A percentile compares a stretch with the other conserved stretches of the same genome.
Conservation (phyloP, 2,888 invertebrate species). For the Campaea margaritaria region DNA sequence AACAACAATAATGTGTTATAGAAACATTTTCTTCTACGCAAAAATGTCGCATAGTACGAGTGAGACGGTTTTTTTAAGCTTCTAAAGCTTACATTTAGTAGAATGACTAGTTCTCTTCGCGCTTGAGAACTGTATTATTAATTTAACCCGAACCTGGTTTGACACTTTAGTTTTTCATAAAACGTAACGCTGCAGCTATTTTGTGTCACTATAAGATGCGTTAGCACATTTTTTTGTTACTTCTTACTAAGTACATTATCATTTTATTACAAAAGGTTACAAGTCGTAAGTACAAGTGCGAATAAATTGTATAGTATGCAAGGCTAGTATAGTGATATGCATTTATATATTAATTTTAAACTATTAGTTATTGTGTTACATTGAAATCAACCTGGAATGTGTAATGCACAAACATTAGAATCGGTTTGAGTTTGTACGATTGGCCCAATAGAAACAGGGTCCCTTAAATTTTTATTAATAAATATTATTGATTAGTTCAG, state of each 20-base stretch:
- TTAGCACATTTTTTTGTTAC: slow-evolving; percentile 23
- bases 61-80: no score
- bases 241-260: slow-evolving; percentile 46
- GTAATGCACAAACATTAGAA: slow-evolving; percentile 28
- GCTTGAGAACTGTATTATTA: no score
- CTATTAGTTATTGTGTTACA: slow-evolving; percentile 42
- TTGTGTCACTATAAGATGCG: background rate
- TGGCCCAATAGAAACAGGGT: slow-evolving; percentile 9
- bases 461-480: no score
- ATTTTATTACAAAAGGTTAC: slow-evolving; percentile 50
- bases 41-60: no score
- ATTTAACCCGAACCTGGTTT: no score
- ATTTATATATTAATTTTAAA: slow-evolving; percentile 49
- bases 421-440: slow-evolving; percentile 24
- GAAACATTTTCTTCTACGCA: no score
- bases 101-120: no score
- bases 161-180: background rate
- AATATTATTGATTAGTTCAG: no score
- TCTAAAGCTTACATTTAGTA: no score
- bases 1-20: no score
- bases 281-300: slow-evolving; percentile 62
- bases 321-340: slow-evolving; percentile 71
- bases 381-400: slow-evolving; percentile 55
- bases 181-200: background rate
- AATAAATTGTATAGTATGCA: slow-evolving; percentile 51